Evolutionary conservation across 2,113 vertebrate species (phyloP).

Genomic region (Odontesthes bonariensis): DNA sequence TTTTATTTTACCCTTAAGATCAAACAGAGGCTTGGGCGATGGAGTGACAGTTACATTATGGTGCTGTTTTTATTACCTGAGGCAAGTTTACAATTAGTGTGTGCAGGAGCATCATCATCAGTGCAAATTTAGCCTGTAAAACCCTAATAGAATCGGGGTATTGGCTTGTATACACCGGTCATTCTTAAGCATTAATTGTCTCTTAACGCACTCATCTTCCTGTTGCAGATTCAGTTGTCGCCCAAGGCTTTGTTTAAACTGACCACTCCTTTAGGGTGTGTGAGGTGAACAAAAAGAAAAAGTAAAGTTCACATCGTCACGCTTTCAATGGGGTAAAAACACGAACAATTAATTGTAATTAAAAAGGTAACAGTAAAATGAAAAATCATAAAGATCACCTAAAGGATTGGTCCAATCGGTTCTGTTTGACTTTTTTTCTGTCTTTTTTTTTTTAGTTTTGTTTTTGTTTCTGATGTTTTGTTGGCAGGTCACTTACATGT

Average conservation of each 20-base stretch:
- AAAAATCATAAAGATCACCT: slow-evolving; percentile 79
- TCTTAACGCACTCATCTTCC: slow-evolving; percentile 7
- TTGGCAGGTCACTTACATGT: slow-evolving; percentile 93
- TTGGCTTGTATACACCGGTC: neutral
- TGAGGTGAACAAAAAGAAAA: slow-evolving; percentile 13
- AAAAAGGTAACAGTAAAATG: neutral
- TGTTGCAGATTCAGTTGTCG: slow-evolving; percentile 80
- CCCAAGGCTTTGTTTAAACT: slow-evolving; percentile 94
- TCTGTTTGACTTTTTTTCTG: slow-evolving; percentile 32
- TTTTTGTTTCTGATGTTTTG: slow-evolving; percentile 77
- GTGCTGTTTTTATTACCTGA: slow-evolving; percentile 22
- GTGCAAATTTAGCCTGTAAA: slow-evolving; percentile 5
- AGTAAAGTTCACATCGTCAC: no score
- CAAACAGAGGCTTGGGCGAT: slow-evolving; percentile 95
- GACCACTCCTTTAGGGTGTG: slow-evolving; percentile 98
- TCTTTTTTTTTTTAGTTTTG: slow-evolving; percentile 28
- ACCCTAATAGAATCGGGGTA: slow-evolving; percentile 1
- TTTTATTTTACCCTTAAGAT: slow-evolving; percentile 99
- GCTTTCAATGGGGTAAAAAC: neutral
- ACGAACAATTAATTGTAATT: neutral
- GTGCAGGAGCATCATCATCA: slow-evolving; percentile 11
- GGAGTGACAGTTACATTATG: slow-evolving; percentile 62
- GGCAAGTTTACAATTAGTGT: slow-evolving; percentile 18
- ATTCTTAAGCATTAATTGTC: neutral
- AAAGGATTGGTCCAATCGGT: slow-evolving; percentile 94